Conservation (phyloP, 2,797 vertebrate genomes). For the Chelon labrosus region DNA sequence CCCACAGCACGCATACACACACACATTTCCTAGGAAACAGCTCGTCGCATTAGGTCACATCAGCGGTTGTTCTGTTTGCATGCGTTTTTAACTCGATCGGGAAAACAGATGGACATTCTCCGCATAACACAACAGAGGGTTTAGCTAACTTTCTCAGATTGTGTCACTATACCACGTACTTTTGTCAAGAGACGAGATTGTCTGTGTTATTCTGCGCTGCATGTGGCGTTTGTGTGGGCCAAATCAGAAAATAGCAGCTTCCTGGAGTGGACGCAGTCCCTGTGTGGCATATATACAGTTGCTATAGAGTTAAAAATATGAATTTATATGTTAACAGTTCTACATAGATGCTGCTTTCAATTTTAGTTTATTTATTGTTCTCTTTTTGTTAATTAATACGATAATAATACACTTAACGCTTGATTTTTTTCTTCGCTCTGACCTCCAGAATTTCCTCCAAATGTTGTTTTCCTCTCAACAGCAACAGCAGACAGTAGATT, state of each 20-base stretch:
- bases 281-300: conserved; percentile 36
- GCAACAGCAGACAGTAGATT: conserved; percentile 50
- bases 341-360: conserved; percentile 12
- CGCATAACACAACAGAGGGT: conserved; percentile 12
- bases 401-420: not conserved
- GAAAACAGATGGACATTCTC: conserved; percentile 28
- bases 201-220: conserved; percentile 37
- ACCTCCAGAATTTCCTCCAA: conserved; percentile 7
- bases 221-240: conserved; percentile 28
- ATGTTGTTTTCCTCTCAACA: conserved; percentile 45
- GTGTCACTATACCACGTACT: conserved; percentile 28
- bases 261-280: conserved; percentile 10
- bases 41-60: conserved; percentile 24
- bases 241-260: conserved; percentile 22
- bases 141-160: conserved; percentile 13
- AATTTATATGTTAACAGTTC: conserved; percentile 26
- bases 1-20: conserved; percentile 7
- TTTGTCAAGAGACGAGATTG: conserved; percentile 46
- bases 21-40: not conserved
- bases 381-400: too few relatives aligned
- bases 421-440: conserved; percentile 6
- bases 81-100: conserved; percentile 25
- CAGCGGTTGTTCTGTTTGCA: conserved; percentile 9
- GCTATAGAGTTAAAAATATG: conserved; percentile 28
- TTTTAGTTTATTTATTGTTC: conserved; percentile 8